A percentile compares a stretch with the other conserved stretches of the same genome.
phyloP scores from a whole-genome alignment of 2,888 invertebrate genomes.

The Scaeva pyrastri region DNA sequence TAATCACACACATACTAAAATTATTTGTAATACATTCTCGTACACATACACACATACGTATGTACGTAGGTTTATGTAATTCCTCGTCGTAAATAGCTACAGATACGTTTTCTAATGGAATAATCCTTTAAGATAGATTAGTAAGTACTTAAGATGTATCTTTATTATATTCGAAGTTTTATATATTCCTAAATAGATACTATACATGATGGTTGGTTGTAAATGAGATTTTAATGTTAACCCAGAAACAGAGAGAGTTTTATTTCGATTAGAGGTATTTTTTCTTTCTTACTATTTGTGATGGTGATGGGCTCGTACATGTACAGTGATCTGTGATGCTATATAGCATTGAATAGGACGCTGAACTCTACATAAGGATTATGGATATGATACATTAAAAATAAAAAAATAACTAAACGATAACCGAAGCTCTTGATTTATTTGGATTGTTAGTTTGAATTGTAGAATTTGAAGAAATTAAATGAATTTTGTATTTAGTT shows the following conservation, averaged over 20 bases:
- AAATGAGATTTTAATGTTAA: conserved; percentile 5
- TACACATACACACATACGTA: conserved; percentile 46
- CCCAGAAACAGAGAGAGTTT: conserved; percentile 2
- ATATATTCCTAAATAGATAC: not conserved
- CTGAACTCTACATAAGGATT: not conserved
- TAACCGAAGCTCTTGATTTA: too few relatives aligned
- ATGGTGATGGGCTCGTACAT: too few relatives aligned
- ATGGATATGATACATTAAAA: too few relatives aligned
- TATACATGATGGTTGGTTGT: not conserved
- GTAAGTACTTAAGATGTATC: conserved; percentile 36
- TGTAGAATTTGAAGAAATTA: too few relatives aligned
- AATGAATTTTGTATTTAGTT: too few relatives aligned
- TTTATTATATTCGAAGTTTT: conserved; percentile 10
- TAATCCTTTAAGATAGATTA: conserved; percentile 72
- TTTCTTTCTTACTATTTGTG: not conserved
- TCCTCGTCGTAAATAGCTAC: conserved; percentile 32
- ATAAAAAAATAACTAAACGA: too few relatives aligned
- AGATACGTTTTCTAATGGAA: conserved; percentile 61
- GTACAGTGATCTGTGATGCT: not conserved
- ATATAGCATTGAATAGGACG: not conserved
- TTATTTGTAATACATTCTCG: conserved; percentile 57
- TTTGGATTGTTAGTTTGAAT: too few relatives aligned
- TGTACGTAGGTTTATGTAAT: not conserved
- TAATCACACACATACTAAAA: conserved; percentile 57
- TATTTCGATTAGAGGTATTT: conserved; percentile 24